Evolutionary conservation across 2,888 invertebrate species (phyloP), one percentile per base, ranked within the genome.

Genomic region (Cryptocephalus primarius): DNA sequence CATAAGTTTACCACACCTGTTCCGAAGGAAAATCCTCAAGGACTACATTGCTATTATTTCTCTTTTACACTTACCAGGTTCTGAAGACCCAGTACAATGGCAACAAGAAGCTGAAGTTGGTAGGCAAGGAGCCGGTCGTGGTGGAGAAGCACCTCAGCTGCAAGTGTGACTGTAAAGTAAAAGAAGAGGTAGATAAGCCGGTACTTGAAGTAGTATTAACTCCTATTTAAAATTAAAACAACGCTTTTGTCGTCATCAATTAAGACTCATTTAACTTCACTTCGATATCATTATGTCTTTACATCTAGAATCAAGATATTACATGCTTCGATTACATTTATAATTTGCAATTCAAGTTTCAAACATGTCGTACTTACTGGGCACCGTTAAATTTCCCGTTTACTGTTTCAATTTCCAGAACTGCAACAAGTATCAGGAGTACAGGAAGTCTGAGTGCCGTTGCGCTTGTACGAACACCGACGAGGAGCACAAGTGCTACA

Each of bases 401-500:
- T 6, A 36, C n/a, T 6, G 12, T 12, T 36, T 36, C 36, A 11
- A 11, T 36, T 55, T 63, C 62, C 57, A 79, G 78, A 68, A 80
- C 55, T 84, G 84, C 60, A 77, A 72, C 41, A 60, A 62, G 6
- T 74, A 74, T 33, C 83, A 84, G 65, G 62, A 67, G 41, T 84
- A 82, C 56, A 65, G 67, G 40, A 62, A 70, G 46, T 65, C 72
- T 1, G 73, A 77, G 53, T 84, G 84, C 55, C 68, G 71, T 32
- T 84, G 84, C 60, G 63, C 64, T 10, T 84, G 84, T 59, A 71
- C 64, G 9, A 83, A 83, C 54, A 58, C 60, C 4, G 80, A 82
- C 52, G 82, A 79, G 33, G 72, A 75, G 49, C 66, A 70, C 8
- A 80, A 80, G 61, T 84, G 83, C 58, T 59, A 66, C 45, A 70